Evolutionary conservation across 2,888 invertebrate genomes (phyloP), one percentile per base, ranked within the genome.

Genomic region (Cyaniris semiargus): DNA sequence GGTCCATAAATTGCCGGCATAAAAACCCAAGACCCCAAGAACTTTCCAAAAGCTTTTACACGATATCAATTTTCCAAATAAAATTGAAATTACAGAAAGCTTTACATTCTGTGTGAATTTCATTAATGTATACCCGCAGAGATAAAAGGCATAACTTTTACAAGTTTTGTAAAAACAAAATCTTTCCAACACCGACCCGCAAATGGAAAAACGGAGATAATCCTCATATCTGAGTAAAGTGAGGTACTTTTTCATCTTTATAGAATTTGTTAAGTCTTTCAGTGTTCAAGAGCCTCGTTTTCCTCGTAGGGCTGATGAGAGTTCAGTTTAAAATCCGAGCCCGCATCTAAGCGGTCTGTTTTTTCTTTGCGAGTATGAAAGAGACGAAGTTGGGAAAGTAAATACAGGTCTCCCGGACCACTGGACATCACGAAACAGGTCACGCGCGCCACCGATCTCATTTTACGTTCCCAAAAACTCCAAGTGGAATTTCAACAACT

Each of bases 361-460:
- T 78, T 80, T 80, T 76, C 80, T 80, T 76, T 76, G 60, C 74
- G 77, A 77, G 81, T 79, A 80, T 81, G 82, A 83, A 81, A 83
- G 81, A 83, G 83, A 81, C 79, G 79, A 79, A 81, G 78, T 81
- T 81, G 78, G 80, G 83, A 84, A 86, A 86, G 85, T 86, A 86
- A 87, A 88, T 85, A 86, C 81, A 81, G 82, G 80, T 81, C 81
- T 81, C 82, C 83, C 83, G 81, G 83, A 83, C 80, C 80, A 83
- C 81, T 82, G 83, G 84, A 84, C 83, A 88, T 90, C 86, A 86
- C 83, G 83, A 90, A 86, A 80, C 91, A 80, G 85, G 86, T 90
- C 91, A 91, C 91, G 91, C 84, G 84, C 87, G 81, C 80, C 81
- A 82, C 83, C 87, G 86, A 91, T 90, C 89, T 89, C 90, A 91